These are phyloP conservation scores for Sphecodes monilicornis DNA, from an alignment of 2,888 invertebrate species.

Conservation along the genomic window DNA sequence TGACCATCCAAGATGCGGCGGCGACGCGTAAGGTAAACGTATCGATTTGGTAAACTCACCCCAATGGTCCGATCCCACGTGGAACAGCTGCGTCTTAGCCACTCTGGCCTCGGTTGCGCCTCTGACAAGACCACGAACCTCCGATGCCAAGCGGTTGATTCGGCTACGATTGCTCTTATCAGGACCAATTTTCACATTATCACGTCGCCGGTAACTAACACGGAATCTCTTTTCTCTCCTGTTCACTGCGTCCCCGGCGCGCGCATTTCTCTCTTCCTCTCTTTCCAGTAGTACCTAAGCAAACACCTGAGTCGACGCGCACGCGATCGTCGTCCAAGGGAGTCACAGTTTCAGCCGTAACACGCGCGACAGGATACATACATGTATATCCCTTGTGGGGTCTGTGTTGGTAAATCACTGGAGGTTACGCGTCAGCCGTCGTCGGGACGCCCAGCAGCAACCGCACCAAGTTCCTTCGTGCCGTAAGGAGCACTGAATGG, in stretches of 20 bases:
- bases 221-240: conserved; percentile 25
- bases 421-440: conserved; percentile 33
- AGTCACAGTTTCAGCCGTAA: neutral
- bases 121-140: neutral
- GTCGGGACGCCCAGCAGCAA: conserved; percentile 34
- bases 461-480: conserved; percentile 69
- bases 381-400: neutral
- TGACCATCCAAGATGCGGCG: neutral
- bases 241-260: conserved; percentile 6
- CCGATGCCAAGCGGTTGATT: neutral
- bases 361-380: neutral
- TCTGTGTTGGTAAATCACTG: conserved; percentile 12
- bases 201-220: conserved; percentile 27
- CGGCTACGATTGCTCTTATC: neutral
- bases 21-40: neutral
- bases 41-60: conserved; percentile 32
- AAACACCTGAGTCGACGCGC: conserved; percentile 17
- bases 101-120: neutral
- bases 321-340: conserved; percentile 20
- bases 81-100: conserved; percentile 27
- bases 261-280: neutral
- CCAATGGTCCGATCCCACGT: conserved; percentile 21
- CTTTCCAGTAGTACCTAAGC: neutral
- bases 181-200: conserved; percentile 22
- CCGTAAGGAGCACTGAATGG: conserved; percentile 80